Evolutionary conservation across 2,888 invertebrate species (phyloP).

Genomic region (Dicyrtoma fusca): DNA sequence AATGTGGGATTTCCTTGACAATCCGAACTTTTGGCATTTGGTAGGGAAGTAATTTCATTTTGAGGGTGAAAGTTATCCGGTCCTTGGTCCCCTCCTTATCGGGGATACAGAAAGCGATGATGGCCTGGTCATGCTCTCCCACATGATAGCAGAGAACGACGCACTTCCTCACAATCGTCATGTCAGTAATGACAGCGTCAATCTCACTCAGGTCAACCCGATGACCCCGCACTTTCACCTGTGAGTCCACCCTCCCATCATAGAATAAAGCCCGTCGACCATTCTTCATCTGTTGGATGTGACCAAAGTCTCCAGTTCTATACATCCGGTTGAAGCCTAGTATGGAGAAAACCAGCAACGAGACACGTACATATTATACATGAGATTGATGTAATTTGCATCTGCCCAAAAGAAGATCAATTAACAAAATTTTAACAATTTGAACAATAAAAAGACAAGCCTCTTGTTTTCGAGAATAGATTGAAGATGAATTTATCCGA

Average conservation of each 20-base stretch:
- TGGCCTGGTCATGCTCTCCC: slow-evolving; percentile 65
- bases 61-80: slow-evolving; percentile 20
- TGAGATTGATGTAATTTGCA: background rate
- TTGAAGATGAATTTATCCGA: slow-evolving; percentile 55
- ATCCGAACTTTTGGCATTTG: slow-evolving; percentile 54
- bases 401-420: background rate
- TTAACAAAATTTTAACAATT: background rate
- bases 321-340: slow-evolving; percentile 42
- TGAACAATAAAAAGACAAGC: slow-evolving; percentile 21
- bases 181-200: slow-evolving; percentile 68
- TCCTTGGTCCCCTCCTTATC: slow-evolving; percentile 23
- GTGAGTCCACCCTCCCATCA: slow-evolving; percentile 59
- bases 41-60: slow-evolving; percentile 42
- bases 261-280: slow-evolving; percentile 39
- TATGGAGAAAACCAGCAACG: background rate
- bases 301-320: slow-evolving; percentile 52
- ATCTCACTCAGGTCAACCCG: slow-evolving; percentile 84
- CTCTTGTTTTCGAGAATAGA: slow-evolving; percentile 37
- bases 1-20: slow-evolving; percentile 73
- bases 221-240: slow-evolving; percentile 83
- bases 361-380: background rate
- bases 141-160: slow-evolving; percentile 79
- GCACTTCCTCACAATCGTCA: slow-evolving; percentile 69
- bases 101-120: slow-evolving; percentile 50
- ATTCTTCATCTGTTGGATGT: slow-evolving; percentile 41